phyloP scores from a whole-genome alignment of 1,140 invertebrate species.

The Nephila pilipes region DNA sequence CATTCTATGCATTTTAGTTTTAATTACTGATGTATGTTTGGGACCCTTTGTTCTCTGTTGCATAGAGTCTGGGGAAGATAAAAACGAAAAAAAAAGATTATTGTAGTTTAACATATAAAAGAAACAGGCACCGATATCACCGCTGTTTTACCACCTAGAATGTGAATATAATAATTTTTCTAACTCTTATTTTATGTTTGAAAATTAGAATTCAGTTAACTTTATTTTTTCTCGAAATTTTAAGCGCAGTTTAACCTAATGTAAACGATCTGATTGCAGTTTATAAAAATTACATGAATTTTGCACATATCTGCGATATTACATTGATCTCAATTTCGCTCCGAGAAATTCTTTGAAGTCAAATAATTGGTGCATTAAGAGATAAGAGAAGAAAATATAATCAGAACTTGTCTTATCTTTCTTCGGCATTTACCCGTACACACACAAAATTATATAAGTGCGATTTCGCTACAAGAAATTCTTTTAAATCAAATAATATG shows the following conservation, averaged over 20 bases:
- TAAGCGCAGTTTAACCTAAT: background rate
- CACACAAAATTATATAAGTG: no score
- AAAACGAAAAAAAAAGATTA: background rate
- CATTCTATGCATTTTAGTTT: background rate
- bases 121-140: background rate
- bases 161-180: background rate
- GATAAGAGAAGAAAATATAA: no score
- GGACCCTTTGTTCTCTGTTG: background rate
- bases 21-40: constrained; percentile 1
- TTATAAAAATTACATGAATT: background rate
- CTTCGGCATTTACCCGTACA: no score
- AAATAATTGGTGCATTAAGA: no score
- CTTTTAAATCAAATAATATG: no score
- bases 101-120: background rate
- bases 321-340: no score
- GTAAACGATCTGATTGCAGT: background rate
- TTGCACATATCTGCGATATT: background rate
- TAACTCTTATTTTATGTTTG: no score
- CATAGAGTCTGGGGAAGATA: background rate
- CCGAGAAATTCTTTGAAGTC: no score
- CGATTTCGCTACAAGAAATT: no score
- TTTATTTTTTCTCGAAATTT: no score
- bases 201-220: no score
- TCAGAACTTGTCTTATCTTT: no score
- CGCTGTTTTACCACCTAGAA: background rate